Conservation (phyloP, 2,113 vertebrate genomes). For the Cyprinodon tularosa region DNA sequence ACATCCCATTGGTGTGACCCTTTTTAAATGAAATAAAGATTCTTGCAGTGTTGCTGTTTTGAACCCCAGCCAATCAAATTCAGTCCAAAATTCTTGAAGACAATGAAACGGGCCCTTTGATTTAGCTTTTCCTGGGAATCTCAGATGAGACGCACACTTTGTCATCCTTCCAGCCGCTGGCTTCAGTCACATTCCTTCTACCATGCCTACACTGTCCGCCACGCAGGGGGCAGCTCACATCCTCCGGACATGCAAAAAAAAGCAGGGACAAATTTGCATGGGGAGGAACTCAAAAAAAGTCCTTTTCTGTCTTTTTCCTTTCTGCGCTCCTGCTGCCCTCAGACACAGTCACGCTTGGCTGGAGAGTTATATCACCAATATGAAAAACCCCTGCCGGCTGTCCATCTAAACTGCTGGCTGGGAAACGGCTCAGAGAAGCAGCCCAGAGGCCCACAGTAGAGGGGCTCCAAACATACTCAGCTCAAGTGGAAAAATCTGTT, state of each 20-base stretch:
- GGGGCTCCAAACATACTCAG: background rate
- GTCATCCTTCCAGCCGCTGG: background rate
- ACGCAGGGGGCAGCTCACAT: background rate
- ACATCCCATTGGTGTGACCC: too few relatives aligned
- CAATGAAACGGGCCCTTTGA: background rate
- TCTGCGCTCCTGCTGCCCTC: background rate
- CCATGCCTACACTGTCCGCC: background rate
- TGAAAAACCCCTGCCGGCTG: background rate
- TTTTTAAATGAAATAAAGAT: too few relatives aligned
- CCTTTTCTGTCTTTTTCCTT: background rate
- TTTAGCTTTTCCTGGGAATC: background rate
- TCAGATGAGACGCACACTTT: background rate
- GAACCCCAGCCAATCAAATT: background rate
- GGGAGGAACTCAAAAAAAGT: background rate
- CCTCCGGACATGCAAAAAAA: background rate
- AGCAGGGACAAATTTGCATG: too few relatives aligned
- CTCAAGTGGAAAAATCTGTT: background rate
- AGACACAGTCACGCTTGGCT: background rate
- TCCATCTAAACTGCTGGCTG: background rate
- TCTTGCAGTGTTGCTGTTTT: background rate
- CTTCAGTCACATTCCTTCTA: background rate
- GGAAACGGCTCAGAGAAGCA: background rate
- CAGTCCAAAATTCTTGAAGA: background rate
- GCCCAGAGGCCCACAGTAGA: background rate
- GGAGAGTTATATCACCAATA: background rate